Evolutionary conservation across 2,888 invertebrate species (phyloP).

Genomic region (Galeruca laticollis): DNA sequence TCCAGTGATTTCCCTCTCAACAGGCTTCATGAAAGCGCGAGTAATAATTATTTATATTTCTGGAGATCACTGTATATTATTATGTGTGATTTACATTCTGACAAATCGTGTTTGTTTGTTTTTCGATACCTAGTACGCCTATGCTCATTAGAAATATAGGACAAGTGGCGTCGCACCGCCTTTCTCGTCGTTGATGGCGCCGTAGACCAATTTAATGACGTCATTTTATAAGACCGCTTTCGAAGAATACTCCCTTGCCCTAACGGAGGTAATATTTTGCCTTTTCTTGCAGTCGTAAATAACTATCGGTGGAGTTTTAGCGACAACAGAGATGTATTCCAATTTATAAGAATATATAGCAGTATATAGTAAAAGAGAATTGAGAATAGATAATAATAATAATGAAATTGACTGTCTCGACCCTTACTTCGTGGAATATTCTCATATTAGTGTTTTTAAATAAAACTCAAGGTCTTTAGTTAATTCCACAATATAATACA

Average conservation of each 20-base stretch:
- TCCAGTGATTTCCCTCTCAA: no score
- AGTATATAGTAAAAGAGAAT: not conserved
- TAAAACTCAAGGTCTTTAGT: no score
- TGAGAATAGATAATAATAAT: no score
- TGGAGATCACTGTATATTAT: no score
- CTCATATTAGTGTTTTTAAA: no score
- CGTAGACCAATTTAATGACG: slow-evolving; percentile 60
- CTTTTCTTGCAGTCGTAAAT: slow-evolving; percentile 27
- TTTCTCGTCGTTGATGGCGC: slow-evolving; percentile 54
- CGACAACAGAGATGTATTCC: slow-evolving; percentile 14
- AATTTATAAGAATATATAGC: not conserved
- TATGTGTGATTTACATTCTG: not conserved
- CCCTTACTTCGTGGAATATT: no score
- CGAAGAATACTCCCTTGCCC: slow-evolving; percentile 52
- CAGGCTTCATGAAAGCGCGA: no score
- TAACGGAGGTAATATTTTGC: slow-evolving; percentile 49
- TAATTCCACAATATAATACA: no score
- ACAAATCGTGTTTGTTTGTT: not conserved
- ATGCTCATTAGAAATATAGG: slow-evolving; percentile 45
- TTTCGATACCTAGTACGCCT: not conserved
- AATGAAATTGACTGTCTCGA: no score
- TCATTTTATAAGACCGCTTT: slow-evolving; percentile 59
- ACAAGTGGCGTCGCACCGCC: slow-evolving; percentile 58
- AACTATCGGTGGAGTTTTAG: slow-evolving; percentile 17
- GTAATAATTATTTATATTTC: no score